These are phyloP conservation scores for Pangasianodon gigas DNA, from an alignment of 2,113 vertebrate species.

Conservation along the genomic window DNA sequence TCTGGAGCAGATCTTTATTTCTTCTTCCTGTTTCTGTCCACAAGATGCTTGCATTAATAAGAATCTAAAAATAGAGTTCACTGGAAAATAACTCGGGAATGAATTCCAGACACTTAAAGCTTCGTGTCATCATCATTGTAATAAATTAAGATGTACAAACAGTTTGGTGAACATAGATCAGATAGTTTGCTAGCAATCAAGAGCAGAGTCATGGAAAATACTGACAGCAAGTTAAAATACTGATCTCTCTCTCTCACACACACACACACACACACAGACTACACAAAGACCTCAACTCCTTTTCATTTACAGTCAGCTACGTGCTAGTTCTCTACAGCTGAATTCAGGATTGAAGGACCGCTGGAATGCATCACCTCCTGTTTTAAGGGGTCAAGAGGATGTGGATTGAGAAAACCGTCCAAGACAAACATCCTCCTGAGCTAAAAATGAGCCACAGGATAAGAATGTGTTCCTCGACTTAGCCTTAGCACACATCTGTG, in stretches of 20 bases:
- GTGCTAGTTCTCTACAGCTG: neutral
- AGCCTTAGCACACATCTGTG: neutral
- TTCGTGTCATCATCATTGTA: neutral
- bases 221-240: neutral
- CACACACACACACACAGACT: neutral
- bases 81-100: neutral
- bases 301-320: slow-evolving; percentile 20
- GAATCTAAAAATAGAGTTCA: slow-evolving; percentile 11
- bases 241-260: neutral
- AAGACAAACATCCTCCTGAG: slow-evolving; percentile 48
- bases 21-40: neutral
- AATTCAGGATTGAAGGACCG: slow-evolving; percentile 34
- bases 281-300: neutral
- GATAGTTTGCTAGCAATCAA: neutral
- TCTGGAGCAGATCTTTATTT: neutral
- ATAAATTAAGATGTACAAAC: neutral
- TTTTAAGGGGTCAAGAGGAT: slow-evolving; percentile 44
- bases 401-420: slow-evolving; percentile 40
- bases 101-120: neutral
- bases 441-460: slow-evolving; percentile 13
- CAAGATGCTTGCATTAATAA: neutral
- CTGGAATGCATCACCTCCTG: slow-evolving; percentile 45
- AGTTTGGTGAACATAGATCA: neutral
- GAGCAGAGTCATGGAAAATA: neutral
- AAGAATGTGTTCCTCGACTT: slow-evolving; percentile 29